These are phyloP conservation scores for Poecilobothrus nobilitatus DNA, from an alignment of 2,888 invertebrate genomes.

Conservation along the genomic window DNA sequence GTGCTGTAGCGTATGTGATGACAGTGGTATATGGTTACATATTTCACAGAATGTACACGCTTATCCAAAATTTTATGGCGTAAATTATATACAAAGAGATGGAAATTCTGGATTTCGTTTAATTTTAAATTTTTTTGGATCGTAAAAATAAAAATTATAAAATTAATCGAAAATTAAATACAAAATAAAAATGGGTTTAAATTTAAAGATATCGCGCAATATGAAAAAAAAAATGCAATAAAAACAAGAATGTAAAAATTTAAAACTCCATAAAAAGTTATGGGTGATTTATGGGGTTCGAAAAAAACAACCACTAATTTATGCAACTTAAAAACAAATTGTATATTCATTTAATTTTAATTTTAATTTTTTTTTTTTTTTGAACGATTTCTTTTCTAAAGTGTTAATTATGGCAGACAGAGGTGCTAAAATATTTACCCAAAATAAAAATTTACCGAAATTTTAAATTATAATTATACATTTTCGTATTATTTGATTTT, in stretches of 20 bases:
- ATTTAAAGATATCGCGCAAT: too few species aligned
- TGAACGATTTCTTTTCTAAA: background rate
- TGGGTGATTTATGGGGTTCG: background rate
- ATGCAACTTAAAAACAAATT: too few species aligned
- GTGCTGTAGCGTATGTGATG: background rate
- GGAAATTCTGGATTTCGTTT: background rate
- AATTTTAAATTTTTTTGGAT: background rate
- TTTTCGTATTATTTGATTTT: too few species aligned
- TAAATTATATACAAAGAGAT: background rate
- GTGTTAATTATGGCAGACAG: background rate
- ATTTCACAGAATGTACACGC: background rate
- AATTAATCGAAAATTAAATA: too few species aligned
- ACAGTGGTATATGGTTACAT: background rate
- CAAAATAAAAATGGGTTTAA: too few species aligned
- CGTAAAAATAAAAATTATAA: too few species aligned
- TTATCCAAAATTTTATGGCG: background rate
- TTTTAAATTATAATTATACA: too few species aligned
- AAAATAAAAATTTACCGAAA: background rate
- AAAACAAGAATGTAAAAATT: background rate
- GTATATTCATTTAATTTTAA: too few species aligned
- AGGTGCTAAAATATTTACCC: background rate
- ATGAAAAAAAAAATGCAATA: background rate
- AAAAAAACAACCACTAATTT: background rate
- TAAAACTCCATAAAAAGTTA: too few species aligned
- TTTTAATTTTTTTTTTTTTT: background rate